Evolutionary conservation across 2,113 vertebrate genomes (phyloP).

Genomic region (Suncus etruscus): DNA sequence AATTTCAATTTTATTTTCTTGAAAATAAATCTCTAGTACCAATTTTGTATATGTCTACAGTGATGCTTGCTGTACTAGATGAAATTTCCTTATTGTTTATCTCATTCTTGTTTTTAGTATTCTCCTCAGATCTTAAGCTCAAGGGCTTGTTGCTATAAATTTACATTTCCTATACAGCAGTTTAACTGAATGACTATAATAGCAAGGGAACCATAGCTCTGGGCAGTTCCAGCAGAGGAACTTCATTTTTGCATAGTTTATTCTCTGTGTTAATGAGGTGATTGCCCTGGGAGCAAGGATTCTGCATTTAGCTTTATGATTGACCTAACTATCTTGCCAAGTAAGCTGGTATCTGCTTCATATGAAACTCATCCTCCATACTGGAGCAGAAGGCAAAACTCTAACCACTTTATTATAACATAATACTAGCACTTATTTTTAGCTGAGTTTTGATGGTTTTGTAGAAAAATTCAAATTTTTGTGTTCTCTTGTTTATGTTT

Average conservation of each 20-base stretch:
- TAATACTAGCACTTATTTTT: neutral
- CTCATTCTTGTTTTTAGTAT: constrained; percentile 15
- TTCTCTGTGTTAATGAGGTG: constrained; percentile 48
- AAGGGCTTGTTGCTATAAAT: constrained; percentile 50
- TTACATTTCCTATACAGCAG: constrained; percentile 53
- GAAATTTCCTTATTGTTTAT: constrained; percentile 48
- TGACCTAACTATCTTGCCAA: constrained; percentile 36
- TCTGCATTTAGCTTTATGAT: constrained; percentile 52
- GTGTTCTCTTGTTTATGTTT: neutral
- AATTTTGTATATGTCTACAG: neutral
- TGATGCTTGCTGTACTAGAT: neutral
- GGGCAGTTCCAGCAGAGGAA: constrained; percentile 55
- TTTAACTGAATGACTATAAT: constrained; percentile 60
- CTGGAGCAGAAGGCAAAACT: neutral
- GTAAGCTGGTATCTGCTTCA: neutral
- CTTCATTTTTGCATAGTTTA: constrained; percentile 66
- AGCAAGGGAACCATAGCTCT: constrained; percentile 55
- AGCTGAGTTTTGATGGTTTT: neutral
- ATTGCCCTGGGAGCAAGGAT: constrained; percentile 43
- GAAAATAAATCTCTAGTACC: neutral
- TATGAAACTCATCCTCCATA: neutral
- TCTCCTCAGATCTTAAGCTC: constrained; percentile 25
- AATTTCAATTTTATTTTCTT: neutral
- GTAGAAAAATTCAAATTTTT: constrained; percentile 9
- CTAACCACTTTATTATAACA: neutral